A percentile compares a stretch with the other conserved stretches of the same genome.
Evolutionary conservation across 2,888 invertebrate genomes (phyloP).

Genomic region (Caenorhabditis angaria): DNA sequence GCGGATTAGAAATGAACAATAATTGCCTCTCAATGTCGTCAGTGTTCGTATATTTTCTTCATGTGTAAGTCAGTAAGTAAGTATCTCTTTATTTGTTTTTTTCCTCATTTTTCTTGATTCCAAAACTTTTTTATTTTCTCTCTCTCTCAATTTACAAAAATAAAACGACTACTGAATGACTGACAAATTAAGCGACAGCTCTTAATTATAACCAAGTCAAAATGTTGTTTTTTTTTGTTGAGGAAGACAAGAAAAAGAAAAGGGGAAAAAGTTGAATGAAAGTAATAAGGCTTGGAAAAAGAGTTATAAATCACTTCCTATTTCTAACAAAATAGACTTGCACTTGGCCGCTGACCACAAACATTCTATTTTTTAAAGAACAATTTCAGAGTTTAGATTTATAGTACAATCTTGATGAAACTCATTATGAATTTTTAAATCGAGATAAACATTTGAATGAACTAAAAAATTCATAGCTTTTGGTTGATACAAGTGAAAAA

Average conservation of each 20-base stretch:
- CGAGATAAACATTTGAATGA: too few relatives aligned
- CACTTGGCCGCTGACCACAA: not conserved
- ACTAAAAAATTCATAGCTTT: too few relatives aligned
- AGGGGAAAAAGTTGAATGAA: not conserved
- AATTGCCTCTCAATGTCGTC: constrained; percentile 36
- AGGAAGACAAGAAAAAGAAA: not conserved
- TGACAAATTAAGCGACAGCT: not conserved
- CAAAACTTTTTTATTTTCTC: too few relatives aligned
- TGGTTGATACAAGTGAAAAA: too few relatives aligned
- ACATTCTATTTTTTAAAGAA: too few relatives aligned
- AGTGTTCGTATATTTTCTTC: constrained; percentile 29
- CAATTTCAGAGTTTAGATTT: too few relatives aligned
- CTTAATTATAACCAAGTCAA: not conserved
- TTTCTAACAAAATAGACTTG: not conserved
- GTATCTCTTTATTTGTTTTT: not conserved
- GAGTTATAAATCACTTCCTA: not conserved
- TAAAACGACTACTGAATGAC: not conserved
- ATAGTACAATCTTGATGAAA: too few relatives aligned
- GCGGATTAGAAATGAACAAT: constrained; percentile 47
- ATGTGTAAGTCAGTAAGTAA: too few relatives aligned
- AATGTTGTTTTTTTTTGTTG: too few relatives aligned
- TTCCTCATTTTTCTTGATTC: not conserved
- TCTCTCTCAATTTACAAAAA: too few relatives aligned
- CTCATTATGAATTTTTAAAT: too few relatives aligned
- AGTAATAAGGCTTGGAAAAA: not conserved